Conservation (phyloP, 2,888 invertebrate species). For the Pelosia muscerda region DNA sequence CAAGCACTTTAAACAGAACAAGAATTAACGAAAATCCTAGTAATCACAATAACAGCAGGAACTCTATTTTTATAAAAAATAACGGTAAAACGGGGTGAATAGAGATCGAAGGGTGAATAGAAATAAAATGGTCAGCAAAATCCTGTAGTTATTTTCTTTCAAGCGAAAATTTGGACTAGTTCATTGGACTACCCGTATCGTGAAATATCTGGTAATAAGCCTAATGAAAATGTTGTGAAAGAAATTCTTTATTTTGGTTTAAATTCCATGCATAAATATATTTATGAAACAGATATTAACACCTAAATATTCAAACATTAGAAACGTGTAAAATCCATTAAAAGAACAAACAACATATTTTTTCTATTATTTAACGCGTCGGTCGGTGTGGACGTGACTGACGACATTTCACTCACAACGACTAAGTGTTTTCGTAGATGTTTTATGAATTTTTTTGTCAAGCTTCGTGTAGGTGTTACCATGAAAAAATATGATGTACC, state of each 20-base stretch:
- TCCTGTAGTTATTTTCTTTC: too few species aligned
- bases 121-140: too few species aligned
- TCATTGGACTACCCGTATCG: too few species aligned
- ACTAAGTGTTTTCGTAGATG: constrained; percentile 21
- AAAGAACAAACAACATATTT: constrained; percentile 25
- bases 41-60: too few species aligned
- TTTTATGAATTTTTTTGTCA: constrained; percentile 52
- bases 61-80: too few species aligned
- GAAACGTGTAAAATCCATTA: constrained; percentile 4
- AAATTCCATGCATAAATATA: background rate
- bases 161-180: too few species aligned
- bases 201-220: too few species aligned
- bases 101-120: too few species aligned
- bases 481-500: constrained; percentile 55
- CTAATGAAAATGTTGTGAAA: too few species aligned
- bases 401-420: background rate
- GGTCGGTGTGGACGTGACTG: constrained; percentile 1
- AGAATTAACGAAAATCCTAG: too few species aligned
- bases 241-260: background rate
- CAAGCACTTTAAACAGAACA: too few species aligned
- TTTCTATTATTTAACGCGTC: constrained; percentile 2
- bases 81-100: too few species aligned
- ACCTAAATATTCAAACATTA: background rate
- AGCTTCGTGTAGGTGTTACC: constrained; percentile 32
- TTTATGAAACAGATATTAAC: background rate